Evolutionary conservation across 2,888 invertebrate species (phyloP), one percentile per base, ranked within the genome.

Genomic region (Drosophila aldrichi): DNA sequence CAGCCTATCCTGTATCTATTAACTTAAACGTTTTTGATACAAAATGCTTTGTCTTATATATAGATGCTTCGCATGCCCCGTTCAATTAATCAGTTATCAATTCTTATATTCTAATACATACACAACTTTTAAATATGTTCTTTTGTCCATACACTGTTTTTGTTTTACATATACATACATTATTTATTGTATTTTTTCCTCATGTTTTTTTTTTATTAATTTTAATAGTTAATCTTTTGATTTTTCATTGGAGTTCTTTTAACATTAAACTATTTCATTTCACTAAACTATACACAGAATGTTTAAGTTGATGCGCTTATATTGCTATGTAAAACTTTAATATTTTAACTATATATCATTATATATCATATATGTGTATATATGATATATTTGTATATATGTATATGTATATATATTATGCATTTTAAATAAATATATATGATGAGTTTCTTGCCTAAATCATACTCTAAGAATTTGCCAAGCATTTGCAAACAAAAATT

Each of bases 261-360:
- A 86, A 77, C 73, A 88, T 88, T 87, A 90, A 81, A 76, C 90
- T 87, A 90, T 64, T 88, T 77, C 66, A 89, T 89, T 87, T 90
- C 38, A 70, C 90, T 90, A 90, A 90, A 79, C 89, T 87, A 90
- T 87, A 84, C 87, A 90, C 81, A 83, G 79, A 88, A 86, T 74
- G 62, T 83, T 81, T 80, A 77, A 61, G 63, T 68, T 81, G 70
- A 70, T 76, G 64, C 57, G 51, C 77, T 83, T 86, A 82, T 69
- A 86, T 64, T 55, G 64, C 79, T 77, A 86, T 81, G 67, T 86
- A 82, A 81, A 83, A 87, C 67, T 36, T 77, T 77, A 68, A 63
- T 55, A 61, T 61, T 63, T 62, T 54, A 14, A 43, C 51, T 67
- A 56, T 49, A 54, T 65, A 56, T 46, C n/a, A 62, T 41, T 67